Conservation (phyloP, 1,140 invertebrate species). For the Drosophila arizonae region DNA sequence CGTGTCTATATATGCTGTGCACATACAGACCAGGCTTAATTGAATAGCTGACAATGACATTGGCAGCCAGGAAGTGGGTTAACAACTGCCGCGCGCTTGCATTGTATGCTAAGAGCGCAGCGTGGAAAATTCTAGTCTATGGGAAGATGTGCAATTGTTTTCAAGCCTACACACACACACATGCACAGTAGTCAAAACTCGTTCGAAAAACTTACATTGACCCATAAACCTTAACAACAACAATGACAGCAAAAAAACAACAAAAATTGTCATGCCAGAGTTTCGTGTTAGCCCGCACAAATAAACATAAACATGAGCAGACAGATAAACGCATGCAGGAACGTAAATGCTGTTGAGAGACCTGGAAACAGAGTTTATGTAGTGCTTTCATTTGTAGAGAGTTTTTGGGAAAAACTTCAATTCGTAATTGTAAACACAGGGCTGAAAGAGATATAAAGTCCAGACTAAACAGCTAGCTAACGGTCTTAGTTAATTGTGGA, state of each 20-base stretch:
- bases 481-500: no score
- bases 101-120: constrained; percentile 58
- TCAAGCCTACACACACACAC: constrained; percentile 18
- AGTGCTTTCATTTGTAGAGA: no score
- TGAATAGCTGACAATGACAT: constrained; percentile 62
- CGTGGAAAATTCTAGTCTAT: constrained; percentile 34
- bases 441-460: no score
- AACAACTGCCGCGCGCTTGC: constrained; percentile 34
- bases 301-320: constrained; percentile 4
- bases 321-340: constrained; percentile 32
- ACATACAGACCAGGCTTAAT: constrained; percentile 24
- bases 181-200: constrained; percentile 46
- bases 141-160: constrained; percentile 79
- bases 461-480: no score
- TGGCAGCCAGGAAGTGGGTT: constrained; percentile 34
- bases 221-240: constrained; percentile 67
- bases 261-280: constrained; percentile 60
- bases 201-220: constrained; percentile 63
- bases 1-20: no score
- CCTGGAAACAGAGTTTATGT: background rate
- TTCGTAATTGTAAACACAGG: no score
- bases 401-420: no score
- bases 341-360: constrained; percentile 27
- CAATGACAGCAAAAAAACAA: constrained; percentile 22
- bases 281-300: constrained; percentile 55